Evolutionary conservation across 2,113 vertebrate species (phyloP).

Genomic region (Paramisgurnus dabryanus): DNA sequence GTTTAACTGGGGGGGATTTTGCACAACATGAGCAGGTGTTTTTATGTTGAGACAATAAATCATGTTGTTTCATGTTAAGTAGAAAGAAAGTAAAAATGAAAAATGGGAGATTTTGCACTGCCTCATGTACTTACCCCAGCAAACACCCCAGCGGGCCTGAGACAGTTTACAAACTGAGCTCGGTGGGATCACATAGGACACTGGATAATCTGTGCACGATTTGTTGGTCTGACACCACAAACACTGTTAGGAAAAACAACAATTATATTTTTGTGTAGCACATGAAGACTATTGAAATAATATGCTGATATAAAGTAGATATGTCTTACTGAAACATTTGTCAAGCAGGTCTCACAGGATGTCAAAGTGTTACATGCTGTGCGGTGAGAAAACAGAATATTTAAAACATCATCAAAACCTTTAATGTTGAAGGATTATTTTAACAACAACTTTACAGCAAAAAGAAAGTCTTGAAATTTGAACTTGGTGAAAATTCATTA

Average conservation of each 20-base stretch:
- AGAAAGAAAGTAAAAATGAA: no score
- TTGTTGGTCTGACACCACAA: conserved; percentile 82
- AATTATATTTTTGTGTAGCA: background rate
- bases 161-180: conserved; percentile 76
- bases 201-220: conserved; percentile 83
- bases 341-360: conserved; percentile 47
- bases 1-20: no score
- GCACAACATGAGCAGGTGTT: no score
- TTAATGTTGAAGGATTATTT: background rate
- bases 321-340: conserved; percentile 41
- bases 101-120: no score
- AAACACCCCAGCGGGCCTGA: conserved; percentile 84
- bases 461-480: no score
- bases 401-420: background rate
- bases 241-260: conserved; percentile 70
- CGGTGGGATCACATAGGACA: conserved; percentile 78
- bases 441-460: background rate
- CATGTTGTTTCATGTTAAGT: no score
- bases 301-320: background rate
- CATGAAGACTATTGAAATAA: background rate
- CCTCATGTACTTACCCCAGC: conserved; percentile 79
- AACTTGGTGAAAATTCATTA: no score
- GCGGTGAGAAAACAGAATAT: background rate
- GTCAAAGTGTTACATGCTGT: conserved; percentile 12
- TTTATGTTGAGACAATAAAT: no score